Percentiles rank a stretch among this genome's conserved stretches.
Evolutionary conservation across 2,113 vertebrate genomes (phyloP).

Genomic region (Cariama cristata): DNA sequence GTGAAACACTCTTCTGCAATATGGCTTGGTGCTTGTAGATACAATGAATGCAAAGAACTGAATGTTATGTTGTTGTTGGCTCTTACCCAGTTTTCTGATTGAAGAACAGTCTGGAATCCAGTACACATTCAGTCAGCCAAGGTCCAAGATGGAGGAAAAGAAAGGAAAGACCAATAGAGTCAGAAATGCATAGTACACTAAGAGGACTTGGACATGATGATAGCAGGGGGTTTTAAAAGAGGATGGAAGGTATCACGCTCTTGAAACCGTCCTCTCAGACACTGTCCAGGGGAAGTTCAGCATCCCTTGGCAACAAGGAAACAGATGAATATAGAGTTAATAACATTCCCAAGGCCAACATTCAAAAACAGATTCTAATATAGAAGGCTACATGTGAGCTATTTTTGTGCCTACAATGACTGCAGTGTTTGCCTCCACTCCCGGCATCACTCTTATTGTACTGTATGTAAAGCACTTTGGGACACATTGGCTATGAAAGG

Average conservation of each 20-base stretch:
- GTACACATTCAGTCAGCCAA: not conserved
- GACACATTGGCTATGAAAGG: slow-evolving; percentile 52
- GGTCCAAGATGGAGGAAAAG: not conserved
- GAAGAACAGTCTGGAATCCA: not conserved
- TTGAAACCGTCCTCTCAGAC: not conserved
- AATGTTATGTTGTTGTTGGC: not conserved
- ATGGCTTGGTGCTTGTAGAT: not conserved
- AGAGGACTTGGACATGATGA: not conserved
- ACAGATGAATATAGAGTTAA: slow-evolving; percentile 29
- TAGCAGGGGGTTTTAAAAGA: not conserved
- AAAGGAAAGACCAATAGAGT: not conserved
- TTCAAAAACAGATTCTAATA: slow-evolving; percentile 53
- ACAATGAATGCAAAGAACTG: not conserved
- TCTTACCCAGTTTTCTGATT: not conserved
- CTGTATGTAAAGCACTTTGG: slow-evolving; percentile 66
- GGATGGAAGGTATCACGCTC: not conserved
- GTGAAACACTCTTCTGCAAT: not conserved
- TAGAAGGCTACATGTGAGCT: slow-evolving; percentile 48
- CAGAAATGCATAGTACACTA: not conserved
- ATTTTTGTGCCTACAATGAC: slow-evolving; percentile 56
- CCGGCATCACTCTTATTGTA: slow-evolving; percentile 22
- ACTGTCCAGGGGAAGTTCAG: not conserved
- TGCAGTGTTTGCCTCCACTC: slow-evolving; percentile 56
- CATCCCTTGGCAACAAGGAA: not conserved
- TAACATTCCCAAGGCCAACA: not conserved